A percentile compares a stretch with the other conserved stretches of the same genome.
phyloP scores from a whole-genome alignment of 2,888 invertebrate species.

The Sialis lutaria region DNA sequence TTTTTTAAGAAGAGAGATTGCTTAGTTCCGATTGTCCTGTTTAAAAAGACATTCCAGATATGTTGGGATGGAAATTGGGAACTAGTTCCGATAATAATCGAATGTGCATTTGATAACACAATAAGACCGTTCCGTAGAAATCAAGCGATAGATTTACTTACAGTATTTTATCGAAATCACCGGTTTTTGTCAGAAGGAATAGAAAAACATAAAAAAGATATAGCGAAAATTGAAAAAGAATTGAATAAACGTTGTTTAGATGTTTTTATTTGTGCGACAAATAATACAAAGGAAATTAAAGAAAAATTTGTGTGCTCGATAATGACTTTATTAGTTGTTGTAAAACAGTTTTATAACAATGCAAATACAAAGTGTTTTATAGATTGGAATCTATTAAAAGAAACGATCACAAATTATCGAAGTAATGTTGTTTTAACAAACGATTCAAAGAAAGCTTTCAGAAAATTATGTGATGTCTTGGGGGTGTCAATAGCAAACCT shows the following conservation, averaged over 20 bases:
- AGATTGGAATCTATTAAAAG: conserved; percentile 9
- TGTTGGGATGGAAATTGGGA: conserved; percentile 47
- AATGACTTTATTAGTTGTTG: conserved; percentile 32
- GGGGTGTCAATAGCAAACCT: conserved; percentile 21
- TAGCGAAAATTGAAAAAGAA: conserved; percentile 27
- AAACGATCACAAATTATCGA: conserved; percentile 21
- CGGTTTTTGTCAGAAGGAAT: conserved; percentile 26
- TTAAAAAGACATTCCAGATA: conserved; percentile 43
- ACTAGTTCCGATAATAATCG: conserved; percentile 36
- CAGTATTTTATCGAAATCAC: conserved; percentile 43
- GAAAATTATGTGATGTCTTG: conserved; percentile 25
- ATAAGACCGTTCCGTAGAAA: conserved; percentile 46
- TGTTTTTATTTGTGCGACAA: conserved; percentile 21
- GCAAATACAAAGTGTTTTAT: conserved; percentile 18
- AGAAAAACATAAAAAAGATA: conserved; percentile 20
- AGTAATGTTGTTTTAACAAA: conserved; percentile 21
- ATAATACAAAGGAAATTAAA: conserved; percentile 25
- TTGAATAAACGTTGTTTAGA: conserved; percentile 27
- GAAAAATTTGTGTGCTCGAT: conserved; percentile 38
- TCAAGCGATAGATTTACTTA: conserved; percentile 47
- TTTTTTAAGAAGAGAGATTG: conserved; percentile 48
- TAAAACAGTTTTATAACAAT: conserved; percentile 30
- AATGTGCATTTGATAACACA: conserved; percentile 37
- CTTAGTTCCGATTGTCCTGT: conserved; percentile 42
- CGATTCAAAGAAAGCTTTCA: conserved; percentile 28